phyloP scores from a whole-genome alignment of 2,797 vertebrate genomes.

The Gymnothorax javanicus region DNA sequence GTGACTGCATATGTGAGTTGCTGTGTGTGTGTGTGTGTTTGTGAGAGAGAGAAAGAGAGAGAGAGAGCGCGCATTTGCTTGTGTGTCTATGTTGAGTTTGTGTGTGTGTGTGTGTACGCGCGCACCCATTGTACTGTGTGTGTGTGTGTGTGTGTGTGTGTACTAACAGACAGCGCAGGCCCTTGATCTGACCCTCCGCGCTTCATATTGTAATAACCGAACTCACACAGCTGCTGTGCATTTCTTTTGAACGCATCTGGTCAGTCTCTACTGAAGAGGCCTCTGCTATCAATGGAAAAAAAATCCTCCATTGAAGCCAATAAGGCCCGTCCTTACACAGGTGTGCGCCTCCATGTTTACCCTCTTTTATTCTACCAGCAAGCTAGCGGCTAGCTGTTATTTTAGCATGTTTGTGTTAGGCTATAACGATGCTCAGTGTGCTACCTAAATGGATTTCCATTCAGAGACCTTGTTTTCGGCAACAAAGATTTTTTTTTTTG shows the following conservation, averaged over 20 bases:
- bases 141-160: slow-evolving; percentile 29
- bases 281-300: background rate
- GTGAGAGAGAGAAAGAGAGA: too few species aligned
- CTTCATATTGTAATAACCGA: slow-evolving; percentile 52
- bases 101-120: slow-evolving; percentile 13
- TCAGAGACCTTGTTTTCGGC: background rate
- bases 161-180: background rate
- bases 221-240: slow-evolving; percentile 68
- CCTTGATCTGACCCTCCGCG: background rate
- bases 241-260: slow-evolving; percentile 66
- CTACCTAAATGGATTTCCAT: background rate
- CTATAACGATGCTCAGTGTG: background rate
- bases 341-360: slow-evolving; percentile 5
- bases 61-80: too few species aligned
- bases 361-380: background rate
- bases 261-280: background rate
- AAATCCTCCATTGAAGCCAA: background rate
- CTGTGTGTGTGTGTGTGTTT: slow-evolving; percentile 31
- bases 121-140: slow-evolving; percentile 34
- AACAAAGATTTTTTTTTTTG: background rate
- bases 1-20: too few species aligned
- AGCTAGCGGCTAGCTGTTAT: background rate
- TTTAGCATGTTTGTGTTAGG: background rate
- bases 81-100: background rate
- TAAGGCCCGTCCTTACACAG: background rate